These are phyloP conservation scores for Tachuris rubrigastra DNA, from an alignment of 2,113 vertebrate species.

Conservation along the genomic window DNA sequence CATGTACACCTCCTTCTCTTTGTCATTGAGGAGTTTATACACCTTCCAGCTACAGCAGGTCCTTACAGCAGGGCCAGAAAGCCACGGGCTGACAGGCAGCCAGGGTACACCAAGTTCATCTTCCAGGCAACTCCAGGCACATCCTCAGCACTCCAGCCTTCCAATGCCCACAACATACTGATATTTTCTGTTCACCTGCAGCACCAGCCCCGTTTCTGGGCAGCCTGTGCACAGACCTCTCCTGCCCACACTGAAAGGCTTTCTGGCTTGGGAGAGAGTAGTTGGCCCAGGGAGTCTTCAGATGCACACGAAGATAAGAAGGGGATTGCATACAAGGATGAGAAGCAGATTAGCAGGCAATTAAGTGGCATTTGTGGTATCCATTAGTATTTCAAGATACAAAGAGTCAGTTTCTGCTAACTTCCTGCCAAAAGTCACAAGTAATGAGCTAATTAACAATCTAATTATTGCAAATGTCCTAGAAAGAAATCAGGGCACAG, in stretches of 20 bases:
- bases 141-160: neutral
- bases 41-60: neutral
- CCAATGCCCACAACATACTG: neutral
- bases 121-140: neutral
- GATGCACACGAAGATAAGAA: neutral
- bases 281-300: neutral
- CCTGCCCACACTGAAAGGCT: neutral
- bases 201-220: neutral
- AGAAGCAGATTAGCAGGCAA: slow-evolving; percentile 40
- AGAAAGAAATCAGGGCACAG: slow-evolving; percentile 59
- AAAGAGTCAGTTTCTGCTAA: slow-evolving; percentile 35
- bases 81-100: neutral
- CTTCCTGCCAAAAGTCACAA: slow-evolving; percentile 60
- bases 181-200: neutral
- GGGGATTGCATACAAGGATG: slow-evolving; percentile 10
- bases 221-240: neutral
- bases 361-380: slow-evolving; percentile 31
- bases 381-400: slow-evolving; percentile 40
- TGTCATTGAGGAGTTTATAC: neutral
- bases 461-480: slow-evolving; percentile 50
- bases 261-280: neutral
- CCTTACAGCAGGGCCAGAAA: neutral
- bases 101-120: fast-evolving
- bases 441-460: slow-evolving; percentile 63
- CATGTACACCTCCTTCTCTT: fast-evolving